Percentiles rank a stretch among this genome's conserved stretches.
Conservation (phyloP, 2,113 vertebrate genomes). For the Pachyramphus minor region DNA sequence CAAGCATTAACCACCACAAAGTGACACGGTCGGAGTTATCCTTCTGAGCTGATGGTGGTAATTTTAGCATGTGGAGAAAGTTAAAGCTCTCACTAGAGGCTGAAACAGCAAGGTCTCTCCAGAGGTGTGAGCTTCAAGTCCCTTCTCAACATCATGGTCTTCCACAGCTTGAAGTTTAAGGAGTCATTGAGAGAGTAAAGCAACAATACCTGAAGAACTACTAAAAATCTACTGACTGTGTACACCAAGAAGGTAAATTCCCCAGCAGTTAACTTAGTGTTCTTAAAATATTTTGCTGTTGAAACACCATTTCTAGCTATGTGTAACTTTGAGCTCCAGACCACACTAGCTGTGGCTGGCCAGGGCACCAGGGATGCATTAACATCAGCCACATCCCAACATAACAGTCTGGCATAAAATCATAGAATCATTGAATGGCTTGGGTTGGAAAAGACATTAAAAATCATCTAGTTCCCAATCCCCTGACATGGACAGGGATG, state of each 20-base stretch:
- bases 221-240: neutral
- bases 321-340: neutral
- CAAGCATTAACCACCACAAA: neutral
- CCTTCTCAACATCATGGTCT: neutral
- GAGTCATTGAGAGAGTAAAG: neutral
- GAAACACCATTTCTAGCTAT: neutral
- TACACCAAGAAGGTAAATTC: neutral
- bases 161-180: neutral
- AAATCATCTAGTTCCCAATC: neutral
- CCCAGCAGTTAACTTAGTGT: neutral
- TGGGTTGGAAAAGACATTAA: neutral
- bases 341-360: neutral
- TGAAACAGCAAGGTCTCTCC: neutral
- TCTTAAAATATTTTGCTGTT: neutral
- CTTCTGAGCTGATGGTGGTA: neutral
- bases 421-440: no score
- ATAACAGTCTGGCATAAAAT: neutral
- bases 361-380: neutral
- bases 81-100: neutral
- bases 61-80: neutral
- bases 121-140: neutral
- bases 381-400: fast-evolving
- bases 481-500: neutral
- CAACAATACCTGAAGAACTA: neutral
- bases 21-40: neutral